Percentiles rank a stretch among this genome's conserved stretches.
phyloP scores from a whole-genome alignment of 2,797 vertebrate genomes.

The Halcyon badia region DNA sequence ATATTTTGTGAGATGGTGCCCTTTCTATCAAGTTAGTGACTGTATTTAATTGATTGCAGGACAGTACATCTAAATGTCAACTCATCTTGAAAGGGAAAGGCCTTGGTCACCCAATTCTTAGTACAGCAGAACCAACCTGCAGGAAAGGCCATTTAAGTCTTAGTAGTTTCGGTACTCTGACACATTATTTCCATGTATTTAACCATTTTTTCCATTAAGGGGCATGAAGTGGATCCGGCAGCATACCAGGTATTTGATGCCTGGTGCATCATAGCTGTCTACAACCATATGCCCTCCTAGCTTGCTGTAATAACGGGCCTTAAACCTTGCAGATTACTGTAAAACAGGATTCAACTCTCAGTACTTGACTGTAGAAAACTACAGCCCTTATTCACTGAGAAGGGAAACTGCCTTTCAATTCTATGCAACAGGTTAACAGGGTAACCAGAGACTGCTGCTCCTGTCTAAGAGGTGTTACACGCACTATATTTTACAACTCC shows the following conservation, averaged over 20 bases:
- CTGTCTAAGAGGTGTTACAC: background rate
- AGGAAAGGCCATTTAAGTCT: background rate
- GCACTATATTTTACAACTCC: background rate
- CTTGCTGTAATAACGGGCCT: background rate
- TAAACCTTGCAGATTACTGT: background rate
- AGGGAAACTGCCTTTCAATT: background rate
- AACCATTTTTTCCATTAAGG: background rate
- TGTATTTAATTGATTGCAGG: background rate
- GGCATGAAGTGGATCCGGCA: background rate
- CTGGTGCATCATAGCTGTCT: background rate
- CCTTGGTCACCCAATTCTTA: background rate
- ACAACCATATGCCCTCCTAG: accelerated
- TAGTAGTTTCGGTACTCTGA: accelerated
- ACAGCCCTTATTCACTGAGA: background rate
- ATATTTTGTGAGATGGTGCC: background rate
- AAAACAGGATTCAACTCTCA: background rate
- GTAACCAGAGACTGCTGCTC: background rate
- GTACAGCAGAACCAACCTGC: background rate
- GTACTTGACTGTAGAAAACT: background rate
- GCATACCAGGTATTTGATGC: accelerated
- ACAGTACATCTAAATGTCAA: background rate
- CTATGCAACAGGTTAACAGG: background rate
- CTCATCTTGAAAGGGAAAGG: background rate
- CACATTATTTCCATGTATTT: background rate
- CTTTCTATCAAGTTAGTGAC: background rate